Conservation (phyloP, 2,797 vertebrate genomes). For the Typhlichthys eigenmanni region DNA sequence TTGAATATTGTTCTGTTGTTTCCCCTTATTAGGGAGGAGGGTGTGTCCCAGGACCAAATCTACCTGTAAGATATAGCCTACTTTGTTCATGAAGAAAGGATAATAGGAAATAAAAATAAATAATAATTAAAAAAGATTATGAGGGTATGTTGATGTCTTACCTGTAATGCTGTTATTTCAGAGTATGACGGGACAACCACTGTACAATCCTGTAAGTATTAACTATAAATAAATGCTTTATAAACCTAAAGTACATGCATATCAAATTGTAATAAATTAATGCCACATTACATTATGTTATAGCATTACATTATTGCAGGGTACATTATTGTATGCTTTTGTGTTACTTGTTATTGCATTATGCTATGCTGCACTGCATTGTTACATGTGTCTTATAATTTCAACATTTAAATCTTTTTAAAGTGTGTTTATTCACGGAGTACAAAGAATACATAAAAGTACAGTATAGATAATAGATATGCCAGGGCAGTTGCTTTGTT, state of each 20-base stretch:
- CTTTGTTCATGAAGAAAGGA: background rate
- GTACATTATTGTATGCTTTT: background rate
- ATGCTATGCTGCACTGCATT: background rate
- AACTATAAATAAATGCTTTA: background rate
- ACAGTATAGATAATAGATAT: too few species aligned
- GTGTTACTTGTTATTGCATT: background rate
- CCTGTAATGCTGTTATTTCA: slow-evolving; percentile 43
- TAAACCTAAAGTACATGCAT: background rate
- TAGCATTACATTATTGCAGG: too few species aligned
- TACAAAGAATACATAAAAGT: too few species aligned
- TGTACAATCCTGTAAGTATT: slow-evolving; percentile 80
- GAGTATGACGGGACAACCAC: slow-evolving; percentile 70
- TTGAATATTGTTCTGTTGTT: background rate
- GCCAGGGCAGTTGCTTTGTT: too few species aligned
- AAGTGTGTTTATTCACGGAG: too few species aligned
- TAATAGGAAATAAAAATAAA: background rate
- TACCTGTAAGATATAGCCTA: slow-evolving; percentile 61
- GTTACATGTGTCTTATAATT: background rate
- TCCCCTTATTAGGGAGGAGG: slow-evolving; percentile 41
- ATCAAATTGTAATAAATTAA: background rate
- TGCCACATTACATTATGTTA: background rate
- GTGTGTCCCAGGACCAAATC: slow-evolving; percentile 56
- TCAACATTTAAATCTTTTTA: too few species aligned
- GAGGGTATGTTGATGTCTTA: background rate
- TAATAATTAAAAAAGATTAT: background rate